Conservation (phyloP, 2,797 vertebrate genomes). For the Kryptopterus vitreolus region DNA sequence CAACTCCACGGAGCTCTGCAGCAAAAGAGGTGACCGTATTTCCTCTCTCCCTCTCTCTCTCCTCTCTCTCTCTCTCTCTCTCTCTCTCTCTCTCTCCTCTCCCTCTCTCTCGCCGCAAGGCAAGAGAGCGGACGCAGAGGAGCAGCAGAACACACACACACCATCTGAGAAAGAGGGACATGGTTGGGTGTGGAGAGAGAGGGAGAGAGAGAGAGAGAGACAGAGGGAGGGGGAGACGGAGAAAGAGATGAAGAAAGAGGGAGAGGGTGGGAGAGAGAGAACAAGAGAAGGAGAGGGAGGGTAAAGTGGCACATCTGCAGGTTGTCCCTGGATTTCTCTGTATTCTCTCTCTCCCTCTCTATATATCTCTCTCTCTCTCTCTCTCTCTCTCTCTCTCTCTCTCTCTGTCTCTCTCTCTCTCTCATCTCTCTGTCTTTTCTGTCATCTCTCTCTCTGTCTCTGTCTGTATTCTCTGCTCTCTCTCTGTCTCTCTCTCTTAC, state of each 20-base stretch:
- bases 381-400: background rate
- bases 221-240: slow-evolving; percentile 23
- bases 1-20: slow-evolving; percentile 83
- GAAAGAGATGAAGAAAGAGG: background rate
- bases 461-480: no score
- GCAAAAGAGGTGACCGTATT: slow-evolving; percentile 80
- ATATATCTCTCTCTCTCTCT: background rate
- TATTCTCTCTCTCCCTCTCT: background rate
- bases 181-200: no score
- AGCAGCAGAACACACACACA: slow-evolving; percentile 40
- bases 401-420: background rate
- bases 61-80: background rate
- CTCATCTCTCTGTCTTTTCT: background rate
- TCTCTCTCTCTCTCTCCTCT: background rate
- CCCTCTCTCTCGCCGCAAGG: slow-evolving; percentile 33
- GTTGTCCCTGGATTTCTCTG: background rate
- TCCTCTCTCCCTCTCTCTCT: background rate
- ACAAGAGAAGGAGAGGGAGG: no score
- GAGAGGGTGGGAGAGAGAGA: no score
- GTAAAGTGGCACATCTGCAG: slow-evolving; percentile 5
- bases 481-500: no score
- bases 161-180: background rate
- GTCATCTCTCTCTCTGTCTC: no score
- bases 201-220: slow-evolving; percentile 23
- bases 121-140: slow-evolving; percentile 44